Conservation (phyloP, 2,113 vertebrate species). For the Saimiri boliviensis region DNA sequence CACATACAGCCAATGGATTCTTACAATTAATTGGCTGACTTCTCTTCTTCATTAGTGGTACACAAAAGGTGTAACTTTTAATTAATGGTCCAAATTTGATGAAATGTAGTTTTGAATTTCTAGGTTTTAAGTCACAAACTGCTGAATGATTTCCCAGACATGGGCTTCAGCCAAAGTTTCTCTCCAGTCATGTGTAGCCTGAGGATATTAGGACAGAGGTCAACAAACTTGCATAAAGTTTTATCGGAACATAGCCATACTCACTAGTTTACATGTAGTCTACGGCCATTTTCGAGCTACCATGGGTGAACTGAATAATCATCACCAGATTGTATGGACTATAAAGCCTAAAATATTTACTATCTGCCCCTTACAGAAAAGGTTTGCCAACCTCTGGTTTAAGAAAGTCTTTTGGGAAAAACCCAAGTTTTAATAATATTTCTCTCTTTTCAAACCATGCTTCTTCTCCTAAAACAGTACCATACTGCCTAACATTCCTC, state of each 20-base stretch:
- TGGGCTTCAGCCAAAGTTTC: background rate
- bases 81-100: background rate
- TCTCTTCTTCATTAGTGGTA: background rate
- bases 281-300: background rate
- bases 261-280: background rate
- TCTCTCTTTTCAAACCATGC: conserved; percentile 5
- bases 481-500: background rate
- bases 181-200: background rate
- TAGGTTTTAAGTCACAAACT: background rate
- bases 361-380: background rate
- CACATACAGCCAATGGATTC: background rate
- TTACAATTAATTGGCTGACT: background rate
- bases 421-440: conserved; percentile 9
- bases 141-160: background rate
- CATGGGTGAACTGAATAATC: background rate
- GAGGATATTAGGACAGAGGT: background rate
- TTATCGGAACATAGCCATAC: background rate
- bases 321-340: background rate
- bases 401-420: conserved; percentile 2
- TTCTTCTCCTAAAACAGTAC: background rate
- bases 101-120: background rate
- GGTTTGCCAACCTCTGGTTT: background rate
- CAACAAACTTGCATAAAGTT: background rate
- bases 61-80: background rate
- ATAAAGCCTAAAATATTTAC: conserved; percentile 17